phyloP scores from a whole-genome alignment of 1,140 invertebrate species.

The Drosophila rhopaloa region DNA sequence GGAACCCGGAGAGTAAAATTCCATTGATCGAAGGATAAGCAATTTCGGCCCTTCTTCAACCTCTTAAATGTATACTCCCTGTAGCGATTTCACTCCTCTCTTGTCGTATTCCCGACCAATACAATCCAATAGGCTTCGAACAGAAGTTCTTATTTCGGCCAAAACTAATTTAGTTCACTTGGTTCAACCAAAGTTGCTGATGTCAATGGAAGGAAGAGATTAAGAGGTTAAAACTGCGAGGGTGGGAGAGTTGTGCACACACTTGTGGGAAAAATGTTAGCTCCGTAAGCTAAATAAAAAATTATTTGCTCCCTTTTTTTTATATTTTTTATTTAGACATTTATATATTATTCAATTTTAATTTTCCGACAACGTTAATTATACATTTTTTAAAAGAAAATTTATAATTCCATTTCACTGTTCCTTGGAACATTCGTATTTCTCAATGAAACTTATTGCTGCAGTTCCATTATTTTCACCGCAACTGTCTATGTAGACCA shows the following conservation, averaged over 20 bases:
- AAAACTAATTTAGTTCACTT: conserved; percentile 60
- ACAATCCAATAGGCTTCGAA: conserved; percentile 3
- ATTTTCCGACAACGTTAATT: too few relatives aligned
- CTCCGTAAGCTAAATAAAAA: background rate
- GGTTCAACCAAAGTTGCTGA: conserved; percentile 25
- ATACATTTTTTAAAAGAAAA: too few relatives aligned
- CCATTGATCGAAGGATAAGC: conserved; percentile 68
- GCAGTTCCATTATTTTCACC: conserved; percentile 1
- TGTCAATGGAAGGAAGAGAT: conserved; percentile 36
- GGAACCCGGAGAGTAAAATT: conserved; percentile 61
- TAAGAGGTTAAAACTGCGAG: conserved; percentile 2
- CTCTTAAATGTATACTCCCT: background rate
- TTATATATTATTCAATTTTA: too few relatives aligned
- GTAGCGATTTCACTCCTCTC: background rate
- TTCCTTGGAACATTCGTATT: background rate
- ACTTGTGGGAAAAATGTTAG: background rate
- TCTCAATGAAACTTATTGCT: too few relatives aligned
- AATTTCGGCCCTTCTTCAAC: conserved; percentile 39
- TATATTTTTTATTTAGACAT: too few relatives aligned
- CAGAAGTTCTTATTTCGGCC: conserved; percentile 40
- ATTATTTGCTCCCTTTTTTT: too few relatives aligned
- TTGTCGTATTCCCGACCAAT: background rate
- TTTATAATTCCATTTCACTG: too few relatives aligned
- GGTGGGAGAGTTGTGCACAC: background rate
- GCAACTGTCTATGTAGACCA: conserved; percentile 17